Evolutionary conservation across 2,888 invertebrate genomes (phyloP), one percentile per base, ranked within the genome.

Genomic region (Hecatera dysodea): DNA sequence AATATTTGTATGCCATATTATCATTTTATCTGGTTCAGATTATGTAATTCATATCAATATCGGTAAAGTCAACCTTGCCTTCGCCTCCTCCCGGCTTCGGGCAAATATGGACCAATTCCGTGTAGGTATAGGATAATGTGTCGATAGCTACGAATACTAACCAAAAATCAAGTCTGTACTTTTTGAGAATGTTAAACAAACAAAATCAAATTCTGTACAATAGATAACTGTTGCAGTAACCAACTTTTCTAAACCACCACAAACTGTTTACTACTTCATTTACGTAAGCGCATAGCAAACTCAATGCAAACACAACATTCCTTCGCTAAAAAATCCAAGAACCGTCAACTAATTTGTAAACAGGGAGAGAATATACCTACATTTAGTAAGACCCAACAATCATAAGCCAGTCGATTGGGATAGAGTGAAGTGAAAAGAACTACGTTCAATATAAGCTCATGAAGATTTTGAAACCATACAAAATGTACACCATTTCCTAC

Each of bases 401-500:
- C n/a, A 29, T 7, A 33, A 29, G 42, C 9, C 84, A 81, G 78
- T 84, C 44, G 0, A 29, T 63, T 33, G n/a, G 9, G 8, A 53
- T 29, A 29, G 63, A 36, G 39, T 53, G 69, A 2, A 50, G 67
- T 46, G 67, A 33, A 9, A 29, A 75, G 78, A 61, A 27, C 72
- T 65, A 22, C 11, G 15, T 12, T 9, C 12, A 60, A 70, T 27
- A 22, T 2, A 33, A 46, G 8, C 55, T n/a, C 22, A 83, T 81
- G 81, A 82, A 76, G 65, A 57, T 64, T 17, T 39, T 39, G 15
- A 75, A 72, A 62, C n/a, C 55, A 65, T 42, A 76, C 2, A 72
- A 63, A 65, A 72, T 81, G 76, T 83, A 81, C 24, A 77, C 86
- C 2, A 64, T 72, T 29, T 71, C 71, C 0, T 92, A 92, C 69